Evolutionary conservation across 2,888 invertebrate genomes (phyloP).

Genomic region (Balanococcus diminutus): DNA sequence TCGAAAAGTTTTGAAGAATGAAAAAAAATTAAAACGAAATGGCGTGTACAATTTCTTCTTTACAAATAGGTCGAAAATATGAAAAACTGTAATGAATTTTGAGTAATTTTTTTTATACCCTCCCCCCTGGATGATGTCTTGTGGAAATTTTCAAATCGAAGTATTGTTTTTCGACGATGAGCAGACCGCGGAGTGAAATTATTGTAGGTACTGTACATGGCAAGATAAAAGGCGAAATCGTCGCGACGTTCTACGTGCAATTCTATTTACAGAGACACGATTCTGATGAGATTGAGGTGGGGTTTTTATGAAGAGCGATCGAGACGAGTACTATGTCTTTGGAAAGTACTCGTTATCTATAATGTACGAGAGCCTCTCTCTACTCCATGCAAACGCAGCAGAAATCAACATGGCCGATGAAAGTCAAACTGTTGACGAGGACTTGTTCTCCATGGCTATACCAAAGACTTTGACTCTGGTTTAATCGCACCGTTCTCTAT

Average conservation of each 20-base stretch:
- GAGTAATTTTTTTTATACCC: neutral
- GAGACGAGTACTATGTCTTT: neutral
- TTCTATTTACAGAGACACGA: neutral
- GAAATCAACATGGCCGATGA: conserved; percentile 27
- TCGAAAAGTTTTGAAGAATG: neutral
- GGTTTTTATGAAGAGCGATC: neutral
- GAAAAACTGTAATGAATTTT: neutral
- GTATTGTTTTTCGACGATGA: neutral
- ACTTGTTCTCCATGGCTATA: neutral
- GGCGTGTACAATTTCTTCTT: neutral
- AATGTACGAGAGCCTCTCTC: neutral
- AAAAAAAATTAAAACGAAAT: conserved; percentile 36
- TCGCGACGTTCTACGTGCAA: neutral
- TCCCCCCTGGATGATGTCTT: neutral
- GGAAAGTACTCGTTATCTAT: neutral
- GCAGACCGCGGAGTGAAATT: neutral
- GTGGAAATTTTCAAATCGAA: neutral
- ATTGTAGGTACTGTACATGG: neutral
- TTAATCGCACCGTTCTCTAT: neutral
- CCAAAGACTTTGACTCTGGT: neutral
- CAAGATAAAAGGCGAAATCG: neutral
- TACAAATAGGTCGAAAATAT: neutral
- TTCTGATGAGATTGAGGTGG: neutral
- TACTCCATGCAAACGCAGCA: neutral
- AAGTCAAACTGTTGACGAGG: neutral